Conservation (phyloP, 2,113 vertebrate genomes). For the Egretta garzetta region DNA sequence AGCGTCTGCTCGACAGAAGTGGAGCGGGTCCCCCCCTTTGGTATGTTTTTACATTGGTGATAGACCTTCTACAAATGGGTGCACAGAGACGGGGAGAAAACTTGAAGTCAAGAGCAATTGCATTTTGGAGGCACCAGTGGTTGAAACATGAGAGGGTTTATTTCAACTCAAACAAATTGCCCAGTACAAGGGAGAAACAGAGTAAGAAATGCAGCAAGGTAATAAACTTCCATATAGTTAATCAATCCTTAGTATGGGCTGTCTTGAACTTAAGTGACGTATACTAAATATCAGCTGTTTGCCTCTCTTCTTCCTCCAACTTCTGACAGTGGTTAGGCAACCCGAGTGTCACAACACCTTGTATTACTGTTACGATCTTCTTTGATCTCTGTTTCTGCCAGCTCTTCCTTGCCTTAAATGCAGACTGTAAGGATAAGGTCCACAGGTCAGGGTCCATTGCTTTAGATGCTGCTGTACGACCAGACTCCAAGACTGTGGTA, state of each 20-base stretch:
- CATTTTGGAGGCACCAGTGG: neutral
- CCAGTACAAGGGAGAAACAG: neutral
- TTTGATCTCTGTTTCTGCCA: neutral
- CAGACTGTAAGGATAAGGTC: neutral
- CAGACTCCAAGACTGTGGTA: neutral
- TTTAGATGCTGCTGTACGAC: neutral
- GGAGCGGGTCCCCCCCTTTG: slow-evolving; percentile 78
- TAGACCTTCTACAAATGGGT: neutral
- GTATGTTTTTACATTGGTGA: slow-evolving; percentile 67
- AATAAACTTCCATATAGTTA: neutral
- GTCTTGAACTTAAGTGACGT: neutral
- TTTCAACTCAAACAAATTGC: neutral
- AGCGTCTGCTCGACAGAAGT: slow-evolving; percentile 75
- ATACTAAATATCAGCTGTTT: neutral
- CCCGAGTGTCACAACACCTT: rapidly evolving
- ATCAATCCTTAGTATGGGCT: neutral
- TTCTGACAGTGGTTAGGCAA: neutral
- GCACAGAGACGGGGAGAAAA: neutral
- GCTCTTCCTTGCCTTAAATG: neutral
- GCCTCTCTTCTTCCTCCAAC: neutral
- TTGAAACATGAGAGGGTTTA: neutral
- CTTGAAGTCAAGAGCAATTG: neutral
- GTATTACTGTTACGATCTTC: neutral
- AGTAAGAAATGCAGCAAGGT: neutral
- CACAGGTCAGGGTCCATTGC: neutral